Evolutionary conservation across 2,113 vertebrate species (phyloP), one percentile per base, ranked within the genome.

Genomic region (Hiodon tergisus): DNA sequence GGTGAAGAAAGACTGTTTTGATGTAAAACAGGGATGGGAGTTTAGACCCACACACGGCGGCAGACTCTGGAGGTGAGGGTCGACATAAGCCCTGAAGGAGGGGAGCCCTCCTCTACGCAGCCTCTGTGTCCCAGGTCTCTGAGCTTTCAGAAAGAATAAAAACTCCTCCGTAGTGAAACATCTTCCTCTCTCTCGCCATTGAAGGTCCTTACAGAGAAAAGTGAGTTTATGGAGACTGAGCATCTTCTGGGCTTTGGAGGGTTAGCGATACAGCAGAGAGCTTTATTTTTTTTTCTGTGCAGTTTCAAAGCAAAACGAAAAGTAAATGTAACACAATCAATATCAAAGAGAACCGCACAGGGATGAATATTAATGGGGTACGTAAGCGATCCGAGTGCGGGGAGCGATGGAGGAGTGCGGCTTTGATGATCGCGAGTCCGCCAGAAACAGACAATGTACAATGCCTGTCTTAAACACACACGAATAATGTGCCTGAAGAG

Each of bases 321-420:
- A 84, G 87, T 86, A 87, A 87, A 85, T 82, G 79, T 78, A 83
- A 83, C 79, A 75, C 85, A 89, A 92, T 91, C 87, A 67, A 88
- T 89, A 85, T 78, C 77, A 77, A 86, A 83, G 80, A 78, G 82
- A 86, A 88, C 85, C 82, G 85, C 80, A 78, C 73, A 50, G 69
- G 81, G 81, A 77, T 81, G 85, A 87, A 82, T 86, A 83, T 81
- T 81, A 69, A 84, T 84, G 54, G 69, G 51, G 47, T 51, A 48
- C 8, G 47, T 11, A 47, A 69, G 48, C 5, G 51, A 66, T 63
- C 5, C 13, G 6, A n/a, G 62, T 3, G 6, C 4, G n/a, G 13
- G 62, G 14, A 7, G 62, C 7, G 16, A 46, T 8, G 4, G 58
- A 59, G 4, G 58, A 59, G 58, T 31, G 31, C 31, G 31, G 31